Percentiles rank a stretch among this genome's conserved stretches.
Conservation (phyloP, 1,140 invertebrate genomes). For the Sweltsa coloradensis region DNA sequence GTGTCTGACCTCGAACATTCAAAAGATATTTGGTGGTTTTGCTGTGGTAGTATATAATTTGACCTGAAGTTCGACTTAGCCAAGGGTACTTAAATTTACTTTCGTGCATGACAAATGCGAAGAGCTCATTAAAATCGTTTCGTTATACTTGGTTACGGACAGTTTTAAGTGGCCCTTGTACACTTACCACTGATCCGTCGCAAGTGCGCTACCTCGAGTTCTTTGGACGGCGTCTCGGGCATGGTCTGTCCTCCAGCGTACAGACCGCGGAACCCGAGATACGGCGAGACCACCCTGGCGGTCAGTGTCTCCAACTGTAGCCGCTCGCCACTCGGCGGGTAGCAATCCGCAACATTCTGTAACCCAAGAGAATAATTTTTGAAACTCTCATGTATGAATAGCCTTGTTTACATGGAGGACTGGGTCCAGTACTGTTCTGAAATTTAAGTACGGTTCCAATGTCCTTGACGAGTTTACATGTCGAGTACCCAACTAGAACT, state of each 20-base stretch:
- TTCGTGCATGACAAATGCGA: neutral
- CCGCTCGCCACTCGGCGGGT: conserved; percentile 10
- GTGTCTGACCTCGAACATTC: neutral
- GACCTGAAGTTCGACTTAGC: neutral
- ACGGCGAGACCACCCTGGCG: conserved; percentile 9
- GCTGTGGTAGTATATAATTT: neutral
- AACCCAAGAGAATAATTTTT: too few relatives aligned
- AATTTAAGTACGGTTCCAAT: too few relatives aligned
- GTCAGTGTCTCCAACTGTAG: conserved; percentile 9
- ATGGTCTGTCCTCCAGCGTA: conserved; percentile 5
- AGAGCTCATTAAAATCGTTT: neutral
- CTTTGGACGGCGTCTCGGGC: conserved; percentile 1
- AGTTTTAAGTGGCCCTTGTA: neutral
- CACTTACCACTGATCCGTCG: conserved; percentile 12
- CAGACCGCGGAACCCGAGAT: conserved; percentile 11
- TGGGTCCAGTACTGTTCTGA: too few relatives aligned
- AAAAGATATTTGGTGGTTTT: neutral
- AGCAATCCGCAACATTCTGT: conserved; percentile 9
- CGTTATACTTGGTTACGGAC: neutral
- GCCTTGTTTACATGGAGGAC: too few relatives aligned
- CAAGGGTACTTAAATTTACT: neutral
- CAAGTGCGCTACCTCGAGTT: conserved; percentile 9
- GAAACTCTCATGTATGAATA: too few relatives aligned
- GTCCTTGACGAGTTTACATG: too few relatives aligned
- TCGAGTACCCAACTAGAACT: too few relatives aligned